Percentiles rank a stretch among this genome's conserved stretches.
These are phyloP conservation scores for Pseudomyrmex dendroicus DNA, from an alignment of 1,140 invertebrate genomes.

Conservation along the genomic window DNA sequence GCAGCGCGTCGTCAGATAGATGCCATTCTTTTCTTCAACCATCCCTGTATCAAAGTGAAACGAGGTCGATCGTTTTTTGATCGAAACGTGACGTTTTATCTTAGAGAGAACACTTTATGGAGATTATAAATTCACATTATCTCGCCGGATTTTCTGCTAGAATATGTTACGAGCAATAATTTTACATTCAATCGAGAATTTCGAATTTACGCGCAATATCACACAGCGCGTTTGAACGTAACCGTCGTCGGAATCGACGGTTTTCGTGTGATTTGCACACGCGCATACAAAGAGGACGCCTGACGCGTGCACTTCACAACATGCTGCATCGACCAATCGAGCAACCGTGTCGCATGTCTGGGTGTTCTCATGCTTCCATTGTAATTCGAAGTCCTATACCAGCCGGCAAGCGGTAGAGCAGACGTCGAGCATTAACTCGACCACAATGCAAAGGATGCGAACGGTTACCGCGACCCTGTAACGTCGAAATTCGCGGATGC, in stretches of 20 bases:
- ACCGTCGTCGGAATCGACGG: conserved; percentile 16
- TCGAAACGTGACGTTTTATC: conserved; percentile 13
- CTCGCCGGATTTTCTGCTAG: too few relatives aligned
- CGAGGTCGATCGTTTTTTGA: conserved; percentile 46
- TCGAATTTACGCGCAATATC: neutral
- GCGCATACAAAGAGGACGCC: conserved; percentile 33
- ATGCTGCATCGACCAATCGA: conserved; percentile 34
- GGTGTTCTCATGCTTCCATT: conserved; percentile 35
- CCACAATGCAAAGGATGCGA: conserved; percentile 40
- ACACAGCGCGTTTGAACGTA: neutral
- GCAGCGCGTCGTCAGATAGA: conserved; percentile 52
- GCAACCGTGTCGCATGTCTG: conserved; percentile 54
- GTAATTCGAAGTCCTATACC: conserved; percentile 55
- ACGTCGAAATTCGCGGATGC: conserved; percentile 25
- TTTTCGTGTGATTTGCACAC: conserved; percentile 52
- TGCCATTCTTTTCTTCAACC: conserved; percentile 54
- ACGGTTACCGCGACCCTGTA: neutral
- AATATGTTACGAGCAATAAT: neutral
- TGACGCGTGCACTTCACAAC: conserved; percentile 48
- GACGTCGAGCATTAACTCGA: conserved; percentile 45
- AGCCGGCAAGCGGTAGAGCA: conserved; percentile 14
- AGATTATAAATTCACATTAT: too few relatives aligned
- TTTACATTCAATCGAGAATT: neutral
- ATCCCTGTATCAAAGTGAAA: conserved; percentile 47
- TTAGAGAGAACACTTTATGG: neutral